phyloP scores from a whole-genome alignment of 2,113 vertebrate species.

The Tenebrosternarchus preto region DNA sequence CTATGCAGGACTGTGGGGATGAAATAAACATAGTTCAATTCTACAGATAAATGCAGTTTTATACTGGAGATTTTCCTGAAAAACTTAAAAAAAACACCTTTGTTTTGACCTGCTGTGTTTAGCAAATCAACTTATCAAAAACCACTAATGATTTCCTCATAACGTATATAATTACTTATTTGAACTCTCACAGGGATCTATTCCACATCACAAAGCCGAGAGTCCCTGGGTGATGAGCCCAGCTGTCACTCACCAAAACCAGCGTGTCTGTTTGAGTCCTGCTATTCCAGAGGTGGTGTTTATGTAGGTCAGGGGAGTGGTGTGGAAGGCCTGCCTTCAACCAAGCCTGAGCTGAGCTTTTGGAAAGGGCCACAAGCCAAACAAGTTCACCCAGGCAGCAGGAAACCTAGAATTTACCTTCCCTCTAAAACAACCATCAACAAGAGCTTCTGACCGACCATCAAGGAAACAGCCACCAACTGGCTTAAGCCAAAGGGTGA shows the following conservation, averaged over 20 bases:
- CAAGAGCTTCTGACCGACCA: too few species aligned
- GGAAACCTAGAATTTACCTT: not conserved
- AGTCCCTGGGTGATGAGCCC: not conserved
- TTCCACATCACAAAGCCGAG: too few species aligned
- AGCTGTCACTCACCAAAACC: not conserved
- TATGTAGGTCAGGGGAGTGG: conserved; percentile 9
- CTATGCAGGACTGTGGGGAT: not conserved
- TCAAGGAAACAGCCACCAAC: not conserved
- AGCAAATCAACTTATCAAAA: not conserved
- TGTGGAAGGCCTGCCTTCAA: not conserved
- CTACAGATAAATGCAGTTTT: not conserved
- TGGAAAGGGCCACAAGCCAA: not conserved
- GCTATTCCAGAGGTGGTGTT: not conserved
- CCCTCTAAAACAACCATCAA: not conserved
- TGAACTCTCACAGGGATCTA: not conserved
- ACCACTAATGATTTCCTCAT: not conserved
- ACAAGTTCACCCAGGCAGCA: conserved; percentile 4
- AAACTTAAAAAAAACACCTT: too few species aligned
- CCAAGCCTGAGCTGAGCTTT: not conserved
- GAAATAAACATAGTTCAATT: not conserved
- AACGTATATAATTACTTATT: not conserved
- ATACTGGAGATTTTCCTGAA: too few species aligned
- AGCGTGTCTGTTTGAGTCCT: not conserved
- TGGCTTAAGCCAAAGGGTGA: not conserved
- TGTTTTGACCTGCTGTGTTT: too few species aligned